Percentiles rank a stretch among this genome's conserved stretches.
Evolutionary conservation across 2,888 invertebrate genomes (phyloP).

Genomic region (Zygogramma bicolorata): DNA sequence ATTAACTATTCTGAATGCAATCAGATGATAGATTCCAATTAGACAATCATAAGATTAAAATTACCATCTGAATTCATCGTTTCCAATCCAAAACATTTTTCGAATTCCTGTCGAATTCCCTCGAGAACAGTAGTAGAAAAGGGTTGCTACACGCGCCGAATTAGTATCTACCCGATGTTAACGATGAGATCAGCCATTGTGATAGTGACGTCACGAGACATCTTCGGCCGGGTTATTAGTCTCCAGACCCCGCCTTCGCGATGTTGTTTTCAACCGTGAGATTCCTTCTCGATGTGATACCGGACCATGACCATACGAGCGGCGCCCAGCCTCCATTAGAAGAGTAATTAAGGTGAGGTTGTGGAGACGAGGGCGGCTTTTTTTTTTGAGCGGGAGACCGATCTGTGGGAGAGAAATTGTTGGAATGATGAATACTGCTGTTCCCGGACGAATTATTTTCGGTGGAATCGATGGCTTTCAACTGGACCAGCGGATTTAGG

Average conservation of each 20-base stretch:
- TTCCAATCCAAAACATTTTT: not conserved
- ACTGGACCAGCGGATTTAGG: no score
- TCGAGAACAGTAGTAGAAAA: conserved; percentile 16
- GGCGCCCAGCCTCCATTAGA: conserved; percentile 49
- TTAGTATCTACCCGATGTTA: conserved; percentile 36
- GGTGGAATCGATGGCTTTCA: not conserved
- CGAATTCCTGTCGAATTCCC: not conserved
- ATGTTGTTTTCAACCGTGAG: conserved; percentile 46
- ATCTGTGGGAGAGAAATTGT: not conserved
- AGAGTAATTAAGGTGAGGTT: conserved; percentile 47
- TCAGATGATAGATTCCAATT: not conserved
- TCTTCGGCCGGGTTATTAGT: conserved; percentile 59
- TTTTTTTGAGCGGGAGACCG: not conserved
- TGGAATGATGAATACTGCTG: not conserved
- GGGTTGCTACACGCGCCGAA: conserved; percentile 27
- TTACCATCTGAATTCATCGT: no score
- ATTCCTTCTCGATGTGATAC: conserved; percentile 23
- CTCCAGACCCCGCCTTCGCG: conserved; percentile 59
- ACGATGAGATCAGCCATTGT: conserved; percentile 56
- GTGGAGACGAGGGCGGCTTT: conserved; percentile 4
- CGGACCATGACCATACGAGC: conserved; percentile 41
- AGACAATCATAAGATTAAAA: no score
- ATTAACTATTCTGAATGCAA: no score
- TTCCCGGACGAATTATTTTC: not conserved
- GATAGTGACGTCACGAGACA: conserved; percentile 58